Evolutionary conservation across 2,113 vertebrate genomes (phyloP).

Genomic region (Mellivora capensis): DNA sequence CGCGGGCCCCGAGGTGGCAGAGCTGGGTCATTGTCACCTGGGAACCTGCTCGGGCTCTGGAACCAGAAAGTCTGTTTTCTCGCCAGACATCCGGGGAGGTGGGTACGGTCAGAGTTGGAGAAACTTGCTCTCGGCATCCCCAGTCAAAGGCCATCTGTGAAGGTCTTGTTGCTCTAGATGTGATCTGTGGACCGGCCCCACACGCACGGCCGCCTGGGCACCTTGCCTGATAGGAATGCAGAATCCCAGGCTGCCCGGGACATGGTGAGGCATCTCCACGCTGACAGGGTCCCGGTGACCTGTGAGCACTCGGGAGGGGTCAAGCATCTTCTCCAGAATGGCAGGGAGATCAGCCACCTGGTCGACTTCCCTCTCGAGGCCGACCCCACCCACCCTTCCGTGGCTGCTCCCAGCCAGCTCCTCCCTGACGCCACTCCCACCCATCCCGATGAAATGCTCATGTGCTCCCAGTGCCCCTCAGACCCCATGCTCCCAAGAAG

Average conservation of each 20-base stretch:
- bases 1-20: accelerated
- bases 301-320: accelerated
- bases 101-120: accelerated
- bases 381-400: accelerated
- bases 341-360: neutral
- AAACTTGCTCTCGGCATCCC: accelerated
- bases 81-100: neutral
- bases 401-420: no score
- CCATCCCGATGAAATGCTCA: neutral
- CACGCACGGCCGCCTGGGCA: accelerated
- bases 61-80: no score
- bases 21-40: accelerated
- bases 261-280: accelerated
- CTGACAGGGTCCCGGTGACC: neutral
- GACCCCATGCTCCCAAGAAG: neutral
- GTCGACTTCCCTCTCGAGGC: neutral
- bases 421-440: accelerated
- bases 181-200: neutral
- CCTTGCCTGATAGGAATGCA: neutral
- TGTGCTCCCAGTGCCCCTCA: accelerated
- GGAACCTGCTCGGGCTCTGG: neutral
- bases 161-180: no score
- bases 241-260: neutral
- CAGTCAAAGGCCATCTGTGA: neutral
- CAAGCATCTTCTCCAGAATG: neutral